Conservation (phyloP, 2,888 invertebrate genomes). For the Plagodis pulveraria region DNA sequence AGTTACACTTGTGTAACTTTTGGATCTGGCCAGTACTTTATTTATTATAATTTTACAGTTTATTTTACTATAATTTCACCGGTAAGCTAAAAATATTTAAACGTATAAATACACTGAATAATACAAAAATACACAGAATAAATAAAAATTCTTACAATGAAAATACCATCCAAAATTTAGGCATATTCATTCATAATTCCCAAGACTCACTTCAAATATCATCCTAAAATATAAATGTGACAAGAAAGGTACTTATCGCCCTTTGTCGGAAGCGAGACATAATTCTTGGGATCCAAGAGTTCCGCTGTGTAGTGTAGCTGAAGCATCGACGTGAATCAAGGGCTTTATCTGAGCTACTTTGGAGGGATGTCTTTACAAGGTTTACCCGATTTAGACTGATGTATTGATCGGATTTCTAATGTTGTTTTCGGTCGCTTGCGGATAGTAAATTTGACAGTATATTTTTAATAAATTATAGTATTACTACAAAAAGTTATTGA, state of each 20-base stretch:
- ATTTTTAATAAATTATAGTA: neutral
- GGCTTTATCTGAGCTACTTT: constrained; percentile 4
- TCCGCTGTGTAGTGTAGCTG: constrained; percentile 2
- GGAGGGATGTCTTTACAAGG: constrained; percentile 2
- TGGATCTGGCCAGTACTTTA: no score
- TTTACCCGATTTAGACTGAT: neutral
- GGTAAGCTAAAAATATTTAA: no score
- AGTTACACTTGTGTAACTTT: no score
- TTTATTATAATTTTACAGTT: no score
- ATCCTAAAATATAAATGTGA: constrained; percentile 4
- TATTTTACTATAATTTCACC: no score
- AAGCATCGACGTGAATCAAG: constrained; percentile 24
- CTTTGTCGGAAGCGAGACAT: constrained; percentile 29
- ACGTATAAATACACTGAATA: no score
- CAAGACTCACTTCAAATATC: constrained; percentile 1
- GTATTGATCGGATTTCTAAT: neutral
- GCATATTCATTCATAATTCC: neutral
- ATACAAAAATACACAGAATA: no score
- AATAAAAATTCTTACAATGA: no score
- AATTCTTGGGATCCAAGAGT: constrained; percentile 29
- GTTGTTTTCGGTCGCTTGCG: neutral
- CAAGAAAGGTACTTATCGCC: constrained; percentile 27
- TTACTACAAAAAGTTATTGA: neutral
- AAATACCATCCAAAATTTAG: neutral
- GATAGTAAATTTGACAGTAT: neutral